These are phyloP conservation scores for Acanthopleura granulata DNA, from an alignment of 2,888 invertebrate genomes.

Conservation along the genomic window DNA sequence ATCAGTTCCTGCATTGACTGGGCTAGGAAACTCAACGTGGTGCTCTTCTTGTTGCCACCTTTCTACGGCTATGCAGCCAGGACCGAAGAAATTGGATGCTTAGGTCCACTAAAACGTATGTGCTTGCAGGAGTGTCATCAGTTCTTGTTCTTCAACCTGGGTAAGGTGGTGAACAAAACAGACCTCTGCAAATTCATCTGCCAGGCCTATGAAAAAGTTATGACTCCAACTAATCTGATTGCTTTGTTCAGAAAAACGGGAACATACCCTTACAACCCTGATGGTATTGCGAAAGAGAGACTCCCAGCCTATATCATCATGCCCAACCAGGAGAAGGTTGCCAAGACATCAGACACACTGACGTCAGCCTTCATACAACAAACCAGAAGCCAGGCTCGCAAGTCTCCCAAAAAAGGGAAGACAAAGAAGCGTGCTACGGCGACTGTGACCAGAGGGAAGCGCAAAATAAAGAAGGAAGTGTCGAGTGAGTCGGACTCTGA, in stretches of 20 bases:
- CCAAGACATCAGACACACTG: not conserved
- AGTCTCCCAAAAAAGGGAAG: not conserved
- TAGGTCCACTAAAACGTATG: slow-evolving; percentile 32
- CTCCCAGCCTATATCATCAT: not conserved
- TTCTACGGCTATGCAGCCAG: slow-evolving; percentile 23
- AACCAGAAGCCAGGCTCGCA: not conserved
- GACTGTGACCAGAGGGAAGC: not conserved
- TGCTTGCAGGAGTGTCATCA: slow-evolving; percentile 25
- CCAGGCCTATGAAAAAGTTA: slow-evolving; percentile 26
- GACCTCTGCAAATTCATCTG: slow-evolving; percentile 7
- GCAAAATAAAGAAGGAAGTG: not conserved
- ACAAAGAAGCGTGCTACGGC: not conserved
- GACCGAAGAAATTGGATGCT: slow-evolving; percentile 31
- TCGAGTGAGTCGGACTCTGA: not conserved
- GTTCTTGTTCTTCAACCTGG: slow-evolving; percentile 25
- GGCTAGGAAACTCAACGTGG: slow-evolving; percentile 40
- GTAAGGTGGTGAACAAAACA: slow-evolving; percentile 21
- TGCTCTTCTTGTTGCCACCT: slow-evolving; percentile 40
- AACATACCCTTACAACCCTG: slow-evolving; percentile 30
- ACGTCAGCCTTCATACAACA: not conserved
- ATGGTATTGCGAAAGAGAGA: slow-evolving; percentile 14
- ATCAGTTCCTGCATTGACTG: slow-evolving; percentile 38
- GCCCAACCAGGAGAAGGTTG: not conserved
- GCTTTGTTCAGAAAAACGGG: slow-evolving; percentile 28
- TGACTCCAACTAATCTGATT: slow-evolving; percentile 29